Base-by-base conservation (phyloP, 1,140 invertebrate species). In the Cotesia typhae region DNA sequence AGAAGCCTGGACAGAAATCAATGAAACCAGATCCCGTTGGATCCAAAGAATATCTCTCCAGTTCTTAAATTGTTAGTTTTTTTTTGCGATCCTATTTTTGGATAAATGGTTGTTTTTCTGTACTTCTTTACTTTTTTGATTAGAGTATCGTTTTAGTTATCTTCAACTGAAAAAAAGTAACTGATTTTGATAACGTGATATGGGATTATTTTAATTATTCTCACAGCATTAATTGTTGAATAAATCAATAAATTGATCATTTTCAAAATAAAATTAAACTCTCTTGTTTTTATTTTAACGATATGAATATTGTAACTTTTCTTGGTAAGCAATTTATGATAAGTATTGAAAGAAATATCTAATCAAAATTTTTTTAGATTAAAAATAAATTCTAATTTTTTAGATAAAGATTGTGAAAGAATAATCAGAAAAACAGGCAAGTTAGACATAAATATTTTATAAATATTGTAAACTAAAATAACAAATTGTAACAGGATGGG, bases 1-100 rank as follows among this genome's bases (percentile, higher is more conserved):
- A 98, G 98, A 95, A 93, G 87, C 98, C 98, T 6, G 98, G 98
- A 65, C 87, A 91, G 78, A 97, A 97, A 84, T 95, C 97, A 61
- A 98, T 99, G 91, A 97, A 97, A 82, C 95, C 98, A 5, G 93
- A 95, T 81, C 91, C 93, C 53, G 90, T 90, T 74, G 93, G 90
- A 52, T 95, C 95, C 77, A 92, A 96, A 85, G 92, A 94, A 77
- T 99, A 96, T 86, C 98, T 99, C 82, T 89, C 89, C 60, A 85
- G 89, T 63, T 83, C 88, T 74, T 92, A 89, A 87, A 82, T 59
- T 28, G 28, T 3, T 17, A 68, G 35, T 64, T 63, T 59, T 60
- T 65, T 74, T 60, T 67, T 37, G 61, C 52, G 17, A 4, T 14
- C 35, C 4, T 14, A 59, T 35, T 53, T 17, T 1, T 20, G n/a